phyloP scores from a whole-genome alignment of 2,888 invertebrate species.

The Tinea trinotella region DNA sequence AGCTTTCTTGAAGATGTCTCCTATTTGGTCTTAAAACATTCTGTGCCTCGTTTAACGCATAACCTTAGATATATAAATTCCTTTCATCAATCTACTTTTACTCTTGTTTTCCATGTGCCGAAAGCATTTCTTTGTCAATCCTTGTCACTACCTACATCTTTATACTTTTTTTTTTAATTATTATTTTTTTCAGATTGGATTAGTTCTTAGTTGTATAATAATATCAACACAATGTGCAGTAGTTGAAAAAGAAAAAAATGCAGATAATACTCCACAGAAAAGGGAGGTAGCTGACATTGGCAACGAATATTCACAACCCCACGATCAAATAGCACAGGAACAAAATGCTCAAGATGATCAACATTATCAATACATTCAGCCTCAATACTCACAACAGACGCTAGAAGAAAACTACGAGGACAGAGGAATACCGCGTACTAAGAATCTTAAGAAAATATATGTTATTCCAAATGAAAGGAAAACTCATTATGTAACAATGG shows the following conservation, averaged over 20 bases:
- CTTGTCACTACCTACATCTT: too few species aligned
- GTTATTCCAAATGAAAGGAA: neutral
- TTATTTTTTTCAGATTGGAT: slow-evolving; percentile 14
- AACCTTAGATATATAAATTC: too few species aligned
- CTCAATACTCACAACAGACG: neutral
- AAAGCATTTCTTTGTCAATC: too few species aligned
- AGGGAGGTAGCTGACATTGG: neutral
- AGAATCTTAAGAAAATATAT: slow-evolving; percentile 14
- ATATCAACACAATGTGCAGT: neutral
- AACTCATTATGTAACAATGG: neutral
- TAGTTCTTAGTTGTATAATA: neutral
- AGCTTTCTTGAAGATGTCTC: too few species aligned
- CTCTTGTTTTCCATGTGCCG: too few species aligned
- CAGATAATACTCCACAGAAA: neutral
- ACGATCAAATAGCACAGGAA: slow-evolving; percentile 14
- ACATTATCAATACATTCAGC: slow-evolving; percentile 7
- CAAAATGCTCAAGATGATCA: slow-evolving; percentile 14
- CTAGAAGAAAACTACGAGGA: neutral
- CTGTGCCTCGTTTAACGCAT: too few species aligned
- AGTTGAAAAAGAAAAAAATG: slow-evolving; percentile 7
- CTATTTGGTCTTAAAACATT: too few species aligned
- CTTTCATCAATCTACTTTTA: too few species aligned
- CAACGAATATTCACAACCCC: neutral
- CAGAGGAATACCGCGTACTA: neutral
- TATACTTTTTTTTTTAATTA: too few species aligned